Percentiles rank a stretch among this genome's conserved stretches.
These are phyloP conservation scores for Physeter macrocephalus DNA, from an alignment of 2,113 vertebrate genomes.

Conservation along the genomic window DNA sequence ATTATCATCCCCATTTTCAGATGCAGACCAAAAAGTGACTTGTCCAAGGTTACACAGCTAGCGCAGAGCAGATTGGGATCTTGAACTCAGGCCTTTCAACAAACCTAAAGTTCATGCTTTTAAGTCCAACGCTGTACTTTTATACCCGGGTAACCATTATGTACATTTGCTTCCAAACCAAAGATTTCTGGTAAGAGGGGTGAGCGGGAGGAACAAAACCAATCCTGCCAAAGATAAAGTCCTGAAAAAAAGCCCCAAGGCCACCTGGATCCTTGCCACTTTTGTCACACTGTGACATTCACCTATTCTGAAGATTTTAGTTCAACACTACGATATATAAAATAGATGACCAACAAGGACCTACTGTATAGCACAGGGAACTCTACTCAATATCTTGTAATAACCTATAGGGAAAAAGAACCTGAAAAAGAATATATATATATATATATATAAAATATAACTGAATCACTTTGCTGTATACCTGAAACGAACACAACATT, in stretches of 20 bases:
- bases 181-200: background rate
- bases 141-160: background rate
- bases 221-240: background rate
- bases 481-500: background rate
- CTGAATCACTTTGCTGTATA: background rate
- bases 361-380: background rate
- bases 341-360: background rate
- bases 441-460: background rate
- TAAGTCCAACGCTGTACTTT: background rate
- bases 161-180: conserved; percentile 9
- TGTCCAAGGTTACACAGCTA: background rate
- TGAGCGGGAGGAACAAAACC: background rate
- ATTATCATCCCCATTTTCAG: background rate
- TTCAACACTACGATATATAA: background rate
- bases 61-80: background rate
- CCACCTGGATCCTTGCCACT: background rate
- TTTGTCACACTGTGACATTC: background rate
- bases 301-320: conserved; percentile 2
- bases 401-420: background rate
- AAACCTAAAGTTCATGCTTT: background rate
- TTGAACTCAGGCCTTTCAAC: background rate
- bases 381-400: background rate
- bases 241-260: background rate
- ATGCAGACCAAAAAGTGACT: background rate
- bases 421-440: background rate